These are phyloP conservation scores for Cercopithecus mona DNA, from an alignment of 2,113 vertebrate genomes.

Conservation along the genomic window DNA sequence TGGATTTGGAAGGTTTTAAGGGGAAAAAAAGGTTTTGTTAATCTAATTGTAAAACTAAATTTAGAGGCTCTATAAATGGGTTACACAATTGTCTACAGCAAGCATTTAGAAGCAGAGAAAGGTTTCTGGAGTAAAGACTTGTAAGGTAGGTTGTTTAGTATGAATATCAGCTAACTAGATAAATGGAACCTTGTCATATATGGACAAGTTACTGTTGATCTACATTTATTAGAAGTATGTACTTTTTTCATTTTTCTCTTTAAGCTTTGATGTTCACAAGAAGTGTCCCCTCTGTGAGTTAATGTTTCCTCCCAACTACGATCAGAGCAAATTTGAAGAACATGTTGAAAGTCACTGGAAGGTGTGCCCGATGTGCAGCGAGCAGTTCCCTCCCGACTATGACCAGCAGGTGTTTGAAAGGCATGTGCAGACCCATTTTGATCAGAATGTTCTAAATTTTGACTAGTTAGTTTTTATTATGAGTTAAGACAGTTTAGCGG, in stretches of 20 bases:
- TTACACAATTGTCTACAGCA: constrained; percentile 63
- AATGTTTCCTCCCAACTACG: constrained; percentile 98
- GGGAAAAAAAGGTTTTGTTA: constrained; percentile 17
- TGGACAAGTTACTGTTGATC: background rate
- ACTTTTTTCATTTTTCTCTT: constrained; percentile 52
- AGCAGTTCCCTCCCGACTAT: constrained; percentile 97
- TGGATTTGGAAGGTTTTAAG: constrained; percentile 45
- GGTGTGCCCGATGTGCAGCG: constrained; percentile 97
- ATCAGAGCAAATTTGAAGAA: constrained; percentile 98
- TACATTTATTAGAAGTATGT: constrained; percentile 26
- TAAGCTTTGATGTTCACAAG: constrained; percentile 94
- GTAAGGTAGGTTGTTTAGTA: constrained; percentile 26
- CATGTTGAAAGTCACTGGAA: constrained; percentile 99
- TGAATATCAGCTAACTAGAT: background rate
- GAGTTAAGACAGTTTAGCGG: constrained; percentile 69
- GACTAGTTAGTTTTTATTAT: constrained; percentile 83
- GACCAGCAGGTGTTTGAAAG: constrained; percentile 96
- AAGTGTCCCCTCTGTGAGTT: constrained; percentile 96
- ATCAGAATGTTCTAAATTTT: constrained; percentile 91
- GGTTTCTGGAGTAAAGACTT: constrained; percentile 58
- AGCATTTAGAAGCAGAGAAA: constrained; percentile 72
- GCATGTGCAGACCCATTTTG: constrained; percentile 97
- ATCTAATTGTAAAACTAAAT: constrained; percentile 69
- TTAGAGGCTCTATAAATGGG: constrained; percentile 74
- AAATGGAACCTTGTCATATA: background rate